Evolutionary conservation across 2,888 invertebrate species (phyloP), one percentile per base, ranked within the genome.

Genomic region (Phorcus lineatus): DNA sequence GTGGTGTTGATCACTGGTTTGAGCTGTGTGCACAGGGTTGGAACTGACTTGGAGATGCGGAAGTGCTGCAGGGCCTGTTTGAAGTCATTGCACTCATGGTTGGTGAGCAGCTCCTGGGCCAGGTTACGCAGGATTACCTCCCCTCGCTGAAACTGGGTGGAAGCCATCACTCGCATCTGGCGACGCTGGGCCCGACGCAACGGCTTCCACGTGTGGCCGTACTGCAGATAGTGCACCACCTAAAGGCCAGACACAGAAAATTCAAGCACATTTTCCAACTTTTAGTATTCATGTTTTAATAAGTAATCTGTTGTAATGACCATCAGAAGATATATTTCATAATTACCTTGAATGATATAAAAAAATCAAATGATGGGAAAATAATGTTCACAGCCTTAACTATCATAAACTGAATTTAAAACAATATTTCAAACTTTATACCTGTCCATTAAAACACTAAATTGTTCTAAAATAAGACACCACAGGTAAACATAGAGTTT

Each of bases 21-120:
- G 4, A 90, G 81, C 75, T 88, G 86, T 17, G 89, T 86, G 79
- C 89, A 89, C 62, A 90, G 77, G 0, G 88, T 80, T 2, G 89
- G 84, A 28, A 90, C 86, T 0, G 90, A 90, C 57, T 84, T 84
- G 7, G 88, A 85, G 17, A 86, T 84, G 47, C 88, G 86, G 85
- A 90, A 90, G 81, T 88, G 86, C 78, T 88, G 86, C 40, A 90
- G 80, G 31, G 87, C 87, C 79, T 88, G 86, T 81, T 88, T 90
- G 79, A 90, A 88, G 11, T 81, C 75, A 40, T 79, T 74, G 66
- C 84, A 85, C 77, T 90, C 90, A 6, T 86, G 85, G 6, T 84
- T 81, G 22, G 84, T 84, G 9, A 90, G 83, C 57, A 89, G 84
- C 77, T 89, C 87, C 24, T 88, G 83, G 4, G 90, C 87, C 11